Evolutionary conservation across 2,113 vertebrate species (phyloP).

Genomic region (Rhombomys opimus): DNA sequence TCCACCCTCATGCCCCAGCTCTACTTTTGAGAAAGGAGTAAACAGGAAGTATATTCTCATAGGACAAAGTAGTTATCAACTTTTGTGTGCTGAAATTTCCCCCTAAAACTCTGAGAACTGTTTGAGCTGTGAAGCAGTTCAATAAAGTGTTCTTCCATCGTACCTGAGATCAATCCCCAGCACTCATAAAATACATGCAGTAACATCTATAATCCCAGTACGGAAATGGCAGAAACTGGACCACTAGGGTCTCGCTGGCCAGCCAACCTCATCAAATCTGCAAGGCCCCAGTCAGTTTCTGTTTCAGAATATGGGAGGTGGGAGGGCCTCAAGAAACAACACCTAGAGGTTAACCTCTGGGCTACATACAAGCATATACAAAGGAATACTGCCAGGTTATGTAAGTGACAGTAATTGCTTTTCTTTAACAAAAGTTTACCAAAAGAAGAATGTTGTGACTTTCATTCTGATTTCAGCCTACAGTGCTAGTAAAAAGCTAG

Average conservation of each 20-base stretch:
- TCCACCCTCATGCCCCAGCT: background rate
- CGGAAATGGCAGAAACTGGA: background rate
- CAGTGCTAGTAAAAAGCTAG: background rate
- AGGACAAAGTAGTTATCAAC: background rate
- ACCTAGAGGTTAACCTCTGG: background rate
- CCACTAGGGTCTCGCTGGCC: background rate
- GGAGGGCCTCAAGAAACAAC: background rate
- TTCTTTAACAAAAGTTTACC: conserved; percentile 34
- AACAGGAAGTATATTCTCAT: background rate
- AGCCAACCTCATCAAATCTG: background rate
- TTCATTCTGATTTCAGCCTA: background rate
- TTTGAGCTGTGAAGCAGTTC: background rate
- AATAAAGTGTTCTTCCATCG: background rate
- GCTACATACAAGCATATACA: background rate
- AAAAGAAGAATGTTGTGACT: conserved; percentile 17
- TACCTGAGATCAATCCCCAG: background rate
- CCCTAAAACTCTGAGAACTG: conserved; percentile 21
- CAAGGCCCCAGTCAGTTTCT: background rate
- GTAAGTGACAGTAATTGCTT: background rate
- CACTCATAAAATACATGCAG: background rate
- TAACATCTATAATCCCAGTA: background rate
- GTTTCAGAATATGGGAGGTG: background rate
- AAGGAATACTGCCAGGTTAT: background rate
- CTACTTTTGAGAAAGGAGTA: background rate
- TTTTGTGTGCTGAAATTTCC: background rate